Conservation (phyloP, 2,113 vertebrate genomes). For the Petrocephalus zakoni region DNA sequence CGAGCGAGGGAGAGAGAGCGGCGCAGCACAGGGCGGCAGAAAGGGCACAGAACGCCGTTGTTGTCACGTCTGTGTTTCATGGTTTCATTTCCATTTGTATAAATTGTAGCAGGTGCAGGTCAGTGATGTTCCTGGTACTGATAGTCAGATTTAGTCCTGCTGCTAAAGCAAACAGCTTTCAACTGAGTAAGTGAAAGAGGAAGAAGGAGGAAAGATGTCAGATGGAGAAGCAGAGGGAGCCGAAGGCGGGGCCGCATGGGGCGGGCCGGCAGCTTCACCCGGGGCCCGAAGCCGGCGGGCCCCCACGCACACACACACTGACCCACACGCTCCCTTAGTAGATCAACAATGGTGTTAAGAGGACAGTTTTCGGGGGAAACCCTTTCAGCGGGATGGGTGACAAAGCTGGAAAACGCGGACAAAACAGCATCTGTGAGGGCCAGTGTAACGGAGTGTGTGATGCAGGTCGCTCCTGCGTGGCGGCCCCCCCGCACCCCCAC, state of each 20-base stretch:
- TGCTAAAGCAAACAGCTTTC: background rate
- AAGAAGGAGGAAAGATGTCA: background rate
- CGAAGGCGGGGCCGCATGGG: background rate
- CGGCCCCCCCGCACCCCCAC: slow-evolving; percentile 57
- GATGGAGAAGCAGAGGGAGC: background rate
- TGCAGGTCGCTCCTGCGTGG: slow-evolving; percentile 72
- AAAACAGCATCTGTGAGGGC: slow-evolving; percentile 68
- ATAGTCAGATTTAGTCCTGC: background rate
- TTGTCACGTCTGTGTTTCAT: background rate
- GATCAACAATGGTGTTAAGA: slow-evolving; percentile 36
- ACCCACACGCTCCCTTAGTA: slow-evolving; percentile 12
- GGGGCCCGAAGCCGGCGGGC: background rate
- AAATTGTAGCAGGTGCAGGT: background rate
- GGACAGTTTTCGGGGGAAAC: slow-evolving; percentile 22
- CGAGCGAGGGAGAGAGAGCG: background rate
- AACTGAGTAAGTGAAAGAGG: background rate
- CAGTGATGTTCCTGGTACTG: background rate
- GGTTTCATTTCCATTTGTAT: background rate
- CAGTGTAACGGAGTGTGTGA: slow-evolving; percentile 71
- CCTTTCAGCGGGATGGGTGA: slow-evolving; percentile 34
- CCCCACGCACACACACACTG: background rate
- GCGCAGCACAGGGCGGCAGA: background rate
- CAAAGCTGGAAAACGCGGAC: slow-evolving; percentile 67
- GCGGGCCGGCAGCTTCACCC: slow-evolving; percentile 5
- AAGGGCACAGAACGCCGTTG: background rate